A percentile compares a stretch with the other conserved stretches of the same genome.
These are phyloP conservation scores for Ahaetulla prasina DNA, from an alignment of 2,113 vertebrate species.

Conservation along the genomic window DNA sequence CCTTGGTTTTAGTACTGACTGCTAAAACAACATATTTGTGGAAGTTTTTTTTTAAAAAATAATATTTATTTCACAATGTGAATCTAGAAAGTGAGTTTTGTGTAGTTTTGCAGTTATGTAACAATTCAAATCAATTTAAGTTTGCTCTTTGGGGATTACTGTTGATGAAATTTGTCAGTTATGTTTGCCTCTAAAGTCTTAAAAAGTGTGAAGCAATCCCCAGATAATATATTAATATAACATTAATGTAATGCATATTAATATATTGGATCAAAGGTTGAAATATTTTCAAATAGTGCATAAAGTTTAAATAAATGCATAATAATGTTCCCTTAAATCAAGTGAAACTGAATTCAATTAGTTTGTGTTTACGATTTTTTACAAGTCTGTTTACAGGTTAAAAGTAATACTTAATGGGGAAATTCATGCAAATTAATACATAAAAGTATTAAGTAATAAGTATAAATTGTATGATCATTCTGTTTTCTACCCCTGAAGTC, in stretches of 20 bases:
- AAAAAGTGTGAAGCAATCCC: neutral
- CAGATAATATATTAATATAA: slow-evolving; percentile 2
- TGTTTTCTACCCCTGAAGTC: neutral
- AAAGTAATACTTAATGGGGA: neutral
- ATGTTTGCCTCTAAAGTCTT: neutral
- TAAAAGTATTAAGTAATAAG: neutral
- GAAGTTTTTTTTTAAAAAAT: neutral
- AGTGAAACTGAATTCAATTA: neutral
- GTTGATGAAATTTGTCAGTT: neutral
- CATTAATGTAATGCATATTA: neutral
- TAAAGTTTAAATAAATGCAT: neutral
- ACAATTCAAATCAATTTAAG: neutral
- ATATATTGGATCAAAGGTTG: slow-evolving; percentile 3
- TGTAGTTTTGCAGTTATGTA: neutral
- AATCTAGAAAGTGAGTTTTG: slow-evolving; percentile 13
- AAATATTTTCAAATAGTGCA: neutral
- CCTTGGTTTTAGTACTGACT: neutral
- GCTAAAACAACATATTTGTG: neutral
- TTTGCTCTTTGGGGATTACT: neutral
- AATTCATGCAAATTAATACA: neutral
- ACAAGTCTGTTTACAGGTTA: neutral
- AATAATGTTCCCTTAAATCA: neutral
- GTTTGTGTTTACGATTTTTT: neutral
- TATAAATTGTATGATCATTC: neutral
- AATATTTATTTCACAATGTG: neutral